Base-by-base conservation (phyloP, 2,888 invertebrate species). In the Eilema depressum region DNA sequence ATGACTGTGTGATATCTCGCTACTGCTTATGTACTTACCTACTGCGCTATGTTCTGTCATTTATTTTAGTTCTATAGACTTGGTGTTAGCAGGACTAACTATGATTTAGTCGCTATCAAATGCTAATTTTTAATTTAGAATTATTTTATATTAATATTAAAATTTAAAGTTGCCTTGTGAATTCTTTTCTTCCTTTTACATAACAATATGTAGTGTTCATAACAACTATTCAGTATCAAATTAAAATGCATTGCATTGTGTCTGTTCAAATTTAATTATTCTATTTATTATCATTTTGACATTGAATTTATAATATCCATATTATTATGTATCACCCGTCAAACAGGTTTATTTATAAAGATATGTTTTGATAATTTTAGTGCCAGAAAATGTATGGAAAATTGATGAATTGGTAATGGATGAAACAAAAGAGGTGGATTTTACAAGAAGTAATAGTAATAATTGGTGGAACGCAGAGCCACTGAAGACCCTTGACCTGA, bases 381-480 rank as follows among this genome's bases (percentile, higher is more conserved):
- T 98, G 78, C 98, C 98, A 75, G 96, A 96, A 69, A 96, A 96
- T 93, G 95, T 98, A 74, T 98, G 97, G 96, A 96, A 96, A 80
- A 96, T 98, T 84, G 97, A 97, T 86, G 96, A 97, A 78, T 91
- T 96, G 73, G 96, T 96, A 20, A 81, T 95, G 75, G 96, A 96
- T 70, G 96, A 96, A 23, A 96, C 96, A 73, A 95, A 96, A 79
- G 96, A 96, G 63, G 91, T 97, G 63, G 96, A 97, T 87, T 96
- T 97, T 81, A 90, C 95, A 70, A 93, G 93, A 78, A 89, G 92
- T 8, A 95, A 96, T 66, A 95, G 96, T 57, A 96, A 96, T 77
- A 96, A 96, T 76, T 99, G 98, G 98, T 98, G 98, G 98, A 98
- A 97, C 88, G 96, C 97, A 84, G 97, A 97, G 82, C 97, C 97